A percentile compares a stretch with the other conserved stretches of the same genome.
phyloP scores from a whole-genome alignment of 2,113 vertebrate species.

The Gadus macrocephalus region DNA sequence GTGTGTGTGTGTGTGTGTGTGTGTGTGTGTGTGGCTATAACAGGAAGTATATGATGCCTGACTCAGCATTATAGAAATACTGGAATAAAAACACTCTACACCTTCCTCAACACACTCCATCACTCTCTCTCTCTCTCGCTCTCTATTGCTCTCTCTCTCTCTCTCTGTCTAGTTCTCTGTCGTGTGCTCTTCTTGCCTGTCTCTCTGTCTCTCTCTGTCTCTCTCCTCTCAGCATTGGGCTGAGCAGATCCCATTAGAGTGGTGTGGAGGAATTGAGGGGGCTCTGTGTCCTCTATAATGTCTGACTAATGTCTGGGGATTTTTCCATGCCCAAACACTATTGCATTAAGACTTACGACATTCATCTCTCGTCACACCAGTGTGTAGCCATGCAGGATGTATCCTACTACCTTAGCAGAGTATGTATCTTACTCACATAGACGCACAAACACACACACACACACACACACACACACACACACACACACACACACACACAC shows the following conservation, averaged over 20 bases:
- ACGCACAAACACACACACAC: background rate
- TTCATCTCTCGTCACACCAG: no score
- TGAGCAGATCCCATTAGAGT: background rate
- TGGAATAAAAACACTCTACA: conserved; percentile 43
- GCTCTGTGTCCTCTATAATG: conserved; percentile 1
- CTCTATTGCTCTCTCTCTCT: background rate
- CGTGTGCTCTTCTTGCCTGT: background rate
- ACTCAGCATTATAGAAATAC: conserved; percentile 58
- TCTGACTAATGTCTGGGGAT: background rate
- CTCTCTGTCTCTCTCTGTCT: background rate
- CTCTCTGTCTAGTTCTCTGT: background rate
- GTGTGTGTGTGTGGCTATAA: conserved; percentile 2
- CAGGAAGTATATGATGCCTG: conserved; percentile 50
- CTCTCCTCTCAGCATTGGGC: background rate
- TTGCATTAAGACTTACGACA: no score
- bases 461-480: conserved; percentile 8
- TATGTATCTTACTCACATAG: background rate
- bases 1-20: background rate
- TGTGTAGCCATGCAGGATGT: no score
- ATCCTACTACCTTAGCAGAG: no score
- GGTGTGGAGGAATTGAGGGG: background rate
- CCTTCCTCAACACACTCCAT: conserved; percentile 15
- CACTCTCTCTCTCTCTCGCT: no score
- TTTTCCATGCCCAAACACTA: no score
- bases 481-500: conserved; percentile 2